Base-by-base conservation (phyloP, 2,797 vertebrate genomes). In the Sylvilagus floridanus region DNA sequence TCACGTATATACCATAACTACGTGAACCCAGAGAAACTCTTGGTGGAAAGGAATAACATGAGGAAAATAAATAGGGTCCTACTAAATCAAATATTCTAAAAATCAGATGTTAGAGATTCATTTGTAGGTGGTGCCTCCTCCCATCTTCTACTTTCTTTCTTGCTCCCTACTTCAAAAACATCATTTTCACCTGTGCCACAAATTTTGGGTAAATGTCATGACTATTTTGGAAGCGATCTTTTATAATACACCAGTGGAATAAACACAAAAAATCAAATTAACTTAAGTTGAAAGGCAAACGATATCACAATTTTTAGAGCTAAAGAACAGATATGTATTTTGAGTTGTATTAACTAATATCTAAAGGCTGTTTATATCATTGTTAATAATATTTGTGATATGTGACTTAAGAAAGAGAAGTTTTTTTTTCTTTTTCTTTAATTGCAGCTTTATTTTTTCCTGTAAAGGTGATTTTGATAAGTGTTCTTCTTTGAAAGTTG, bases 381-480 rank as follows among this genome's bases (percentile, higher is more conserved):
- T 62, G 60, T 91, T 85, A 87, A 92, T 8, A n/a, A 35, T 96
- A 92, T 83, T 95, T 68, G 50, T 95, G 94, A 96, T 95, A 63
- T 78, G 96, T 84, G 73, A 95, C 54, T 92, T 87, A 68, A 63
- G 82, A 95, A 73, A 82, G 62, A 94, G 82, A 77, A 88, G 60
- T 9, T 35, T 88, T 84, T 85, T 89, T 73, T 68, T 62, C n/a
- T 57, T 72, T 85, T 93, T 88, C 87, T 96, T 97, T 96, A 97
- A 96, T 97, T 97, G 88, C 47, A 95, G 92, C 88, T 95, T 95
- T 85, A 88, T 90, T 95, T 97, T 97, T 96, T 96, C 91, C 94
- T 97, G 92, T 96, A 96, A 96, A 96, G 88, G 96, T 96, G 84
- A 96, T 97, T 97, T 95, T 97, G 95, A 96, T 97, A 97, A 97